These are phyloP conservation scores for Sycophaga agraensis DNA, from an alignment of 1,140 invertebrate species.

Conservation along the genomic window DNA sequence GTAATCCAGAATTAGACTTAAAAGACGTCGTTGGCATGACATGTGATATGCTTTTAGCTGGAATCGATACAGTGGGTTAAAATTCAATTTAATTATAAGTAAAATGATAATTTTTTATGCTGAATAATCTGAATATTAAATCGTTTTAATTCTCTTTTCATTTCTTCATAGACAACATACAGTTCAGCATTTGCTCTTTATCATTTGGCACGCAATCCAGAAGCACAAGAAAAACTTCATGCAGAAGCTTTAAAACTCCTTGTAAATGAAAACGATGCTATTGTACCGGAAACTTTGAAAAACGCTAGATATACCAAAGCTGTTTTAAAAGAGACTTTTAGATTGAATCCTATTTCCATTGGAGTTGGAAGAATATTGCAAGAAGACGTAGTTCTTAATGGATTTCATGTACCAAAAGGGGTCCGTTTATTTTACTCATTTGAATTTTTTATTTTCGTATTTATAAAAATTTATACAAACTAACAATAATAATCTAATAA, in stretches of 20 bases:
- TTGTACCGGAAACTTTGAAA: slow-evolving; percentile 64
- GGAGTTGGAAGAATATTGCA: slow-evolving; percentile 78
- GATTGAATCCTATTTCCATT: slow-evolving; percentile 80
- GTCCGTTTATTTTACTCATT: too few relatives aligned
- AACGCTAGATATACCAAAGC: slow-evolving; percentile 74
- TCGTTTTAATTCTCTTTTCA: slow-evolving; percentile 18
- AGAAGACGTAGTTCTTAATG: slow-evolving; percentile 74
- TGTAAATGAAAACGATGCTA: slow-evolving; percentile 50
- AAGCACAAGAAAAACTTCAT: slow-evolving; percentile 73
- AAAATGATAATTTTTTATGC: too few relatives aligned
- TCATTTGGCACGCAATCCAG: slow-evolving; percentile 72
- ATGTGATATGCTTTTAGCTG: slow-evolving; percentile 81
- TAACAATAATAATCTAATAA: too few relatives aligned
- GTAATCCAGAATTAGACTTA: slow-evolving; percentile 66
- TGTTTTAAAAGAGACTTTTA: slow-evolving; percentile 80
- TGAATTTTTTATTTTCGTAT: too few relatives aligned
- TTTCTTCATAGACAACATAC: slow-evolving; percentile 75
- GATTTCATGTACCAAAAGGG: slow-evolving; percentile 80
- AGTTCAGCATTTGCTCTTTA: slow-evolving; percentile 78
- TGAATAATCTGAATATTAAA: slow-evolving; percentile 14
- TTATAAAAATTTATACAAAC: too few relatives aligned
- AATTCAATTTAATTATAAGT: neutral
- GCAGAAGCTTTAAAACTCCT: slow-evolving; percentile 66
- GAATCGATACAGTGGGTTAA: slow-evolving; percentile 77
- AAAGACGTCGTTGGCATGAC: slow-evolving; percentile 81